These are phyloP conservation scores for Bellardia bayeri DNA, from an alignment of 2,888 invertebrate species.

Conservation along the genomic window DNA sequence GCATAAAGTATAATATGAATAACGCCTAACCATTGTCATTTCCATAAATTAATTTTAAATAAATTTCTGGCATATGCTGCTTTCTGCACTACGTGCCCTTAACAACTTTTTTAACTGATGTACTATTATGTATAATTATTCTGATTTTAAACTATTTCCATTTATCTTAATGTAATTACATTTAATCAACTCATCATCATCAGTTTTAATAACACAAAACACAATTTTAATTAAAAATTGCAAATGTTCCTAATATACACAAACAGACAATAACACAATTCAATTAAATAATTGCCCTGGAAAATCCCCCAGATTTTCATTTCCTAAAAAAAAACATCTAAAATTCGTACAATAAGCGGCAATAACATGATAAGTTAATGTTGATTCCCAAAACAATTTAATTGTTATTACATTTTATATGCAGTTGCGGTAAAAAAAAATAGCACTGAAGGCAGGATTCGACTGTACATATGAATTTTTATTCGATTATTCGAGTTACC, in stretches of 20 bases:
- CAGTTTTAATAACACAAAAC: not conserved
- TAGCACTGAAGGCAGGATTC: no score
- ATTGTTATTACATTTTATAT: slow-evolving; percentile 2
- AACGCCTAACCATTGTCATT: no score
- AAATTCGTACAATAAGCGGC: not conserved
- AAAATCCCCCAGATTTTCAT: slow-evolving; percentile 28
- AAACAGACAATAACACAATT: slow-evolving; percentile 11
- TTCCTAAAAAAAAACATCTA: not conserved
- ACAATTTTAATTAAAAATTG: not conserved
- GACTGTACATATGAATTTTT: no score
- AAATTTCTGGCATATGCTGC: not conserved
- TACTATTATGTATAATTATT: no score
- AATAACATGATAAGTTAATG: not conserved
- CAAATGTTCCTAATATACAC: not conserved
- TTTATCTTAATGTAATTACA: not conserved
- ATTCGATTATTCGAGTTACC: no score
- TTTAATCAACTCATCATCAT: not conserved
- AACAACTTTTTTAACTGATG: not conserved
- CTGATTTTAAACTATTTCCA: not conserved
- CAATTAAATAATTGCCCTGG: slow-evolving; percentile 9
- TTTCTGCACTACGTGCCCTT: not conserved
- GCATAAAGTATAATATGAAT: no score
- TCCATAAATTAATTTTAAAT: no score
- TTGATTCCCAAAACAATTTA: slow-evolving; percentile 32
- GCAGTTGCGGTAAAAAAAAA: no score